These are phyloP conservation scores for Dryas iulia DNA, from an alignment of 1,140 invertebrate genomes.

Conservation along the genomic window DNA sequence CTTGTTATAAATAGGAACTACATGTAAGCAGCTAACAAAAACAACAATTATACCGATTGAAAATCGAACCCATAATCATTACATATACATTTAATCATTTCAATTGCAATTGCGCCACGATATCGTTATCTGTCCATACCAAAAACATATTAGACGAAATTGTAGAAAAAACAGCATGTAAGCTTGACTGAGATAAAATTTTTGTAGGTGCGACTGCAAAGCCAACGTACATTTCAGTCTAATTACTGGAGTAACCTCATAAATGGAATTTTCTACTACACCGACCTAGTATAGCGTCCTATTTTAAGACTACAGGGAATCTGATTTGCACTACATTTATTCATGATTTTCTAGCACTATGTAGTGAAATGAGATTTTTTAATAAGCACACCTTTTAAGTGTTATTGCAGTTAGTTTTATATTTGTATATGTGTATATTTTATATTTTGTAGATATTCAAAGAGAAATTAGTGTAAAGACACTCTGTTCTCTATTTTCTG, in stretches of 20 bases:
- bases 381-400: neutral
- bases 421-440: too few relatives aligned
- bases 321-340: neutral
- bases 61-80: too few relatives aligned
- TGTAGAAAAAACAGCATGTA: neutral
- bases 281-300: slow-evolving; percentile 13
- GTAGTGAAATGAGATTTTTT: neutral
- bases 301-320: slow-evolving; percentile 15
- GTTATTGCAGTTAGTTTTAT: too few relatives aligned
- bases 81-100: too few relatives aligned
- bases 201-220: neutral
- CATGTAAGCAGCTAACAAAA: too few relatives aligned
- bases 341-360: neutral
- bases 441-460: too few relatives aligned
- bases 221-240: slow-evolving; percentile 11
- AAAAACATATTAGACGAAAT: too few relatives aligned
- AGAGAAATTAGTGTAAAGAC: too few relatives aligned
- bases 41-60: too few relatives aligned
- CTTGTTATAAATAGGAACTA: too few relatives aligned
- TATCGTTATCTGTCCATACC: neutral
- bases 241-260: slow-evolving; percentile 21
- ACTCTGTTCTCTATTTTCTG: too few relatives aligned
- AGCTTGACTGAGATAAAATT: neutral
- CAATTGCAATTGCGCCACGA: too few relatives aligned
- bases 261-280: slow-evolving; percentile 28